Base-by-base conservation (phyloP, 2,888 invertebrate genomes). In the Phlogophora meticulosa region DNA sequence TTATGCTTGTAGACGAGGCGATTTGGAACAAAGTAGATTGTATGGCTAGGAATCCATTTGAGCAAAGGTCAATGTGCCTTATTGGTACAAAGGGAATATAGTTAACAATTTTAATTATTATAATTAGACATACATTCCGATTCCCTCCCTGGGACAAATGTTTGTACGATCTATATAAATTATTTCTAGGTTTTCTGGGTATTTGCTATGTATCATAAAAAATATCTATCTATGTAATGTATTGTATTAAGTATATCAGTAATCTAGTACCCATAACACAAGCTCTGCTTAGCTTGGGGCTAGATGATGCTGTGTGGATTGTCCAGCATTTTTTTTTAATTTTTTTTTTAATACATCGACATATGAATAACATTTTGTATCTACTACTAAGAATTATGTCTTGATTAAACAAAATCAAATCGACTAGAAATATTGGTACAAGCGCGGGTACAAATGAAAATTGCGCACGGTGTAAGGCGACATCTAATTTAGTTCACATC, bases 401-500 rank as follows among this genome's bases (percentile, higher is more conserved):
- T 7, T 22, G n/a, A 49, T 42, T 13, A 22, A 20, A 56, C 7
- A 17, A 38, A 58, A 61, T 45, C 3, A 43, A 38, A 53, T 69
- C 1, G n/a, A 48, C 7, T 62, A 10, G 10, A 34, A 53, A 42
- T 48, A 9, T 22, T 11, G 7, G 17, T 36, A 34, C 2, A 13
- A 13, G 11, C 28, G 20, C 32, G 17, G 36, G 45, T 36, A 57
- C 58, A 22, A 24, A 28, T 36, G n/a, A 48, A 48, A 63, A 58
- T 49, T 40, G 32, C 32, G 24, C 48, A 57, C 40, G 45, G 40
- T 51, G 38, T 51, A 42, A 53, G 62, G 36, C 40, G 53, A 66
- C 69, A 81, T 74, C 76, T 68, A 72, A 82, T 78, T 83, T 65
- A 70, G 59, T 76, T 79, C 59, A 74, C 76, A 78, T 83, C 75